A percentile compares a stretch with the other conserved stretches of the same genome.
Conservation (phyloP, 2,113 vertebrate genomes). For the Pedionomus torquatus region DNA sequence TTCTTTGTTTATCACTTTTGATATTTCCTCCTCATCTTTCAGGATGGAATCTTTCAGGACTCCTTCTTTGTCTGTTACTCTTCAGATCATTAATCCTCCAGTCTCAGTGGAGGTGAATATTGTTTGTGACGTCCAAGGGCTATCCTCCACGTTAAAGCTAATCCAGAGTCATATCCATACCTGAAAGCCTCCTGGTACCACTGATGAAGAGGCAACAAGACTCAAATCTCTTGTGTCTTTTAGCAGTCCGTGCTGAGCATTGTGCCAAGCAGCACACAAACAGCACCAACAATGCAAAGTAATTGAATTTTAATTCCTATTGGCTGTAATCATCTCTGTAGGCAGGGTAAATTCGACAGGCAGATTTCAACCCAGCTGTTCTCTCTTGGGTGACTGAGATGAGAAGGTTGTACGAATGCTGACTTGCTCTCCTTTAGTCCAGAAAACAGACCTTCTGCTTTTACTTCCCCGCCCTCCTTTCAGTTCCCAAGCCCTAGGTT, state of each 20-base stretch:
- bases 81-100: not conserved
- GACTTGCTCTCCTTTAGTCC: not conserved
- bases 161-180: not conserved
- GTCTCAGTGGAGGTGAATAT: not conserved
- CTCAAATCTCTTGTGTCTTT: not conserved
- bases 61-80: not conserved
- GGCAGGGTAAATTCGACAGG: not conserved
- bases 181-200: not conserved
- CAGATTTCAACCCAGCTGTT: not conserved
- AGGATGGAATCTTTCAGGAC: not conserved
- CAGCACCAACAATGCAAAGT: not conserved
- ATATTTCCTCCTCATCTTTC: not conserved
- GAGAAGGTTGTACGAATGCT: not conserved
- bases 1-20: not conserved
- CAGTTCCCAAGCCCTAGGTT: not conserved
- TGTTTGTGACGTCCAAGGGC: not conserved
- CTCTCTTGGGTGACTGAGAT: not conserved
- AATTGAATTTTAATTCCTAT: not conserved
- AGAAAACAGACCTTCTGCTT: not conserved
- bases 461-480: not conserved
- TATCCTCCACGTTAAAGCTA: not conserved
- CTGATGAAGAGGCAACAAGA: not conserved
- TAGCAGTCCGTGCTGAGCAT: not conserved
- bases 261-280: not conserved
- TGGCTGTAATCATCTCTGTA: not conserved